Conservation (phyloP, 1,140 invertebrate genomes). For the Drosophila bipectinata region DNA sequence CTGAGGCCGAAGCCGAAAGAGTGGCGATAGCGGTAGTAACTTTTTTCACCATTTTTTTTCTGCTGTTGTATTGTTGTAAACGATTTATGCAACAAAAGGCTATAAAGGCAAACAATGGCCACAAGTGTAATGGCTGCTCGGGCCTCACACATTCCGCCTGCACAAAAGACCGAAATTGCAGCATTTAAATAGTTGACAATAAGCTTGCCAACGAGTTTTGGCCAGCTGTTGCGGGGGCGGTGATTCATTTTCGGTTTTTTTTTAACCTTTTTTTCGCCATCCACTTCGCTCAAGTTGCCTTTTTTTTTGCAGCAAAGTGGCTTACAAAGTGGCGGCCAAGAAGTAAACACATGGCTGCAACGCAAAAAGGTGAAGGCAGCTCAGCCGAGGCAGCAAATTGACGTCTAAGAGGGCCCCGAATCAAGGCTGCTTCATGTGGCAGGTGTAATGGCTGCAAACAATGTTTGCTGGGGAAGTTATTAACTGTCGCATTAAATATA, state of each 20-base stretch:
- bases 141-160: conserved; percentile 57
- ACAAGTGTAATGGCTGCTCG: conserved; percentile 65
- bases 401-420: conserved; percentile 18
- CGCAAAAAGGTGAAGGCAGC: conserved; percentile 53
- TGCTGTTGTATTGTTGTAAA: conserved; percentile 42
- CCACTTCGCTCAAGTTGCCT: conserved; percentile 25
- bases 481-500: conserved; percentile 36
- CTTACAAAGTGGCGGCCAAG: conserved; percentile 40
- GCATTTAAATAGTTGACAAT: conserved; percentile 77
- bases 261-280: conserved; percentile 1
- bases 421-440: conserved; percentile 15
- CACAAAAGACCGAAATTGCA: conserved; percentile 68
- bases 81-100: conserved; percentile 67
- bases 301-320: conserved; percentile 26
- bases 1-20: conserved; percentile 12
- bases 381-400: conserved; percentile 30
- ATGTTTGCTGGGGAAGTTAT: conserved; percentile 32
- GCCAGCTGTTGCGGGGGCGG: conserved; percentile 30
- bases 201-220: conserved; percentile 48
- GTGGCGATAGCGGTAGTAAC: conserved; percentile 44
- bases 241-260: conserved; percentile 5
- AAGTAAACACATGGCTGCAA: conserved; percentile 40
- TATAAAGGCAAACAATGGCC: conserved; percentile 68
- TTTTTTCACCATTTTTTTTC: conserved; percentile 25
- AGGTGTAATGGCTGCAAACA: conserved; percentile 43